A percentile compares a stretch with the other conserved stretches of the same genome.
Conservation (phyloP, 2,888 invertebrate genomes). For the Ornithoptera priamus region DNA sequence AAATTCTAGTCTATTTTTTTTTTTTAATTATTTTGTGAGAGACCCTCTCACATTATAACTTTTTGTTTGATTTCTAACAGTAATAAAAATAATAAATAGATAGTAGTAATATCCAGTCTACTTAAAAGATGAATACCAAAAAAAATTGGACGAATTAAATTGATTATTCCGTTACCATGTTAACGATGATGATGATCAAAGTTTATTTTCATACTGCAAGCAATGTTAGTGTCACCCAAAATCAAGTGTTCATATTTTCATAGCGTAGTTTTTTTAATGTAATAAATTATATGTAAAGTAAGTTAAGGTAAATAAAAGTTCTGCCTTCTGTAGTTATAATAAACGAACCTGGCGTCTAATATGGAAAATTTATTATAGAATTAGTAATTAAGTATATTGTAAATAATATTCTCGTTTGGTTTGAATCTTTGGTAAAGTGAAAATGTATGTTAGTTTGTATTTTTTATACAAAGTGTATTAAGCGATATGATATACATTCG, state of each 20-base stretch:
- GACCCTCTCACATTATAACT: too few relatives aligned
- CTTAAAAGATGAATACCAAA: too few relatives aligned
- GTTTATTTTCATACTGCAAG: not conserved
- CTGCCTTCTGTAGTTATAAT: conserved; percentile 28
- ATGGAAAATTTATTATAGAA: conserved; percentile 11
- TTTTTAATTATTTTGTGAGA: too few relatives aligned
- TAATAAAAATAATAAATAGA: too few relatives aligned
- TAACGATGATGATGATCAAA: not conserved
- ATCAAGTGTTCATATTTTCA: conserved; percentile 58
- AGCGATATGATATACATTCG: conserved; percentile 16
- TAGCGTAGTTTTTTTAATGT: conserved; percentile 41
- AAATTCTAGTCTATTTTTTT: conserved; percentile 28
- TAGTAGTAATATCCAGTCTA: too few relatives aligned
- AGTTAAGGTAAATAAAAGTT: conserved; percentile 4
- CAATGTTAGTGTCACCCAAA: not conserved
- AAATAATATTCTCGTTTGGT: conserved; percentile 23
- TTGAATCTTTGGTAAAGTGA: conserved; percentile 13
- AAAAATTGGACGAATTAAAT: too few relatives aligned
- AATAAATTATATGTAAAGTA: conserved; percentile 32
- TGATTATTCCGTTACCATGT: too few relatives aligned
- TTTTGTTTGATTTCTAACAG: too few relatives aligned
- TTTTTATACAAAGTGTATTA: conserved; percentile 25
- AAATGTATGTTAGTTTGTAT: conserved; percentile 20
- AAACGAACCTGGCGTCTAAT: conserved; percentile 8
- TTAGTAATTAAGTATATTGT: conserved; percentile 19